Evolutionary conservation across 53 echinoderm and acorn worm genomes (phyloP), one percentile per base, ranked within the genome.

Genomic region (Pentamera pediparva): DNA sequence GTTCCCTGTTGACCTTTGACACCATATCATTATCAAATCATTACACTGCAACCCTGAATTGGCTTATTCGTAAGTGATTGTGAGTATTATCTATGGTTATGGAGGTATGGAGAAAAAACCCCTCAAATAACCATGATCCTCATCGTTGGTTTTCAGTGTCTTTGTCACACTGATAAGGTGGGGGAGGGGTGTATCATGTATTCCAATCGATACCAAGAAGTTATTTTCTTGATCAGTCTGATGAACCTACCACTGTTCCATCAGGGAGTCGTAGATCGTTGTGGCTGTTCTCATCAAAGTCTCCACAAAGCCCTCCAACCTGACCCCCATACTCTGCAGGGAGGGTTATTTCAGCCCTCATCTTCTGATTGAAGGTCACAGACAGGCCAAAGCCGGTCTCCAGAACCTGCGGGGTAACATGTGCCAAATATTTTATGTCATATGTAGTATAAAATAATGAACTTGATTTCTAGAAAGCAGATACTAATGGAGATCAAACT

Each of bases 181-280:
- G n/a, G n/a, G n/a, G n/a, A n/a, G n/a, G n/a, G n/a, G n/a, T n/a
- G n/a, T n/a, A n/a, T n/a, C n/a, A n/a, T n/a, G n/a, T n/a, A n/a
- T n/a, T n/a, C n/a, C n/a, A n/a, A n/a, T n/a, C n/a, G n/a, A n/a
- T n/a, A n/a, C n/a, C n/a, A n/a, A n/a, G n/a, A n/a, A n/a, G n/a
- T n/a, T n/a, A n/a, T n/a, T n/a, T n/a, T n/a, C n/a, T n/a, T n/a
- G n/a, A n/a, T n/a, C n/a, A n/a, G n/a, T n/a, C n/a, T n/a, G n/a
- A n/a, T n/a, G n/a, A 52, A 67, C 28, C 58, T 52, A 91, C 91
- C 80, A 87, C 32, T 7, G 60, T 47, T 77, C 87, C 91, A 33
- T 62, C 84, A 17, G 61, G 91, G 2, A 80, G 52, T 13, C 19
- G 39, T 39, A 82, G 71, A 20, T 92, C 92, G 61, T 92, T 88